Evolutionary conservation across 2,113 vertebrate species (phyloP), one percentile per base, ranked within the genome.

Genomic region (Oreochromis spilurus): DNA sequence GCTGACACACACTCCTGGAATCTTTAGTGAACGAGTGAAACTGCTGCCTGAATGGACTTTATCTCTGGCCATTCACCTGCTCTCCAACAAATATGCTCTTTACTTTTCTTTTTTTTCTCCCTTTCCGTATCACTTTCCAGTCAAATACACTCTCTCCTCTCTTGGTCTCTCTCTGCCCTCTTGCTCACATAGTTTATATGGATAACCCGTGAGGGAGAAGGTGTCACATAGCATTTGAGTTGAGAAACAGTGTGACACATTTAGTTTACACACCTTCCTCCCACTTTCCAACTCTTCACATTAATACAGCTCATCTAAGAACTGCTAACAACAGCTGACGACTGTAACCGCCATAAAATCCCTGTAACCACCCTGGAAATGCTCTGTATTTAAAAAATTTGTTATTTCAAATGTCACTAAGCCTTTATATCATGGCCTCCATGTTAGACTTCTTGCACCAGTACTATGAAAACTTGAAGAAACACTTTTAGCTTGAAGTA

Each of bases 141-240:
- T 82, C 11, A 54, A 55, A 55, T 21, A 38, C 40, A 36, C 8
- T 45, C 36, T 60, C 62, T 45, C 24, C n/a, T 50, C 72, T 50
- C 16, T 75, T 75, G 43, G 16, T 50, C 62, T 26, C 26, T 43
- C 45, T 77, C 72, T 31, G 16, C 17, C 16, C 45, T 40, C 7
- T 55, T 31, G 1, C 21, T 17, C 11, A 54, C 7, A 65, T 72
- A 78, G 48, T 60, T 79, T 83, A 17, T 31, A 70, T 78, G 43
- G 67, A 82, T 17, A 48, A 77, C 19, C 38, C 5, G 2, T 3
- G 26, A 65, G 34, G 48, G 14, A 53, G 36, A 77, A 48, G 10
- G 29, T 82, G 79, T 86, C 89, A 79, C 84, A 83, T 88, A 79
- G 65, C 67, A 81, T 86, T 81, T 86, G 72, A 67, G 50, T 81